A percentile compares a stretch with the other conserved stretches of the same genome.
Conservation (phyloP, 2,113 vertebrate species). For the Planiliza haematocheilus region DNA sequence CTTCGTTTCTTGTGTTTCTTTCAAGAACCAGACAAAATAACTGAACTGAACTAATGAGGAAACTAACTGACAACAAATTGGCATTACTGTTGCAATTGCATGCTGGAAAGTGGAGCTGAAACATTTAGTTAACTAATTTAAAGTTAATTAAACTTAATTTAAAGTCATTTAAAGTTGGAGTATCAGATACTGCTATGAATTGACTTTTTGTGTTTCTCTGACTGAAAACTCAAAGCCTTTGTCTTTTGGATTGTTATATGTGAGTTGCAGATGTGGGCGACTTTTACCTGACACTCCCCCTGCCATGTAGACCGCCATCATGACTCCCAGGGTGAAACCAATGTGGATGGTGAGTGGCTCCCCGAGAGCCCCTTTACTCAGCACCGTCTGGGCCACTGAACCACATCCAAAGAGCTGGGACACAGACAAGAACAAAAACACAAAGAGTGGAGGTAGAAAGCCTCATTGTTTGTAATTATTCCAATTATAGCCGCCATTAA, state of each 20-base stretch:
- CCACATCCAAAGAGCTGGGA: slow-evolving; percentile 93
- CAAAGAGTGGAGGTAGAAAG: slow-evolving; percentile 60
- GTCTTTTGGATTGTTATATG: neutral
- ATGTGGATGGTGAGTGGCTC: slow-evolving; percentile 85
- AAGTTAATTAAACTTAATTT: too few relatives aligned
- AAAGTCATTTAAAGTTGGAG: too few relatives aligned
- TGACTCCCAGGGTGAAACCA: slow-evolving; percentile 91
- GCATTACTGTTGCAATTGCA: neutral
- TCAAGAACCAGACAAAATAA: neutral
- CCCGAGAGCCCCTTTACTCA: slow-evolving; percentile 87
- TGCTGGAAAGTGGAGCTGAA: neutral
- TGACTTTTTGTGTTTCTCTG: neutral
- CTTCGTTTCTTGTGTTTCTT: neutral
- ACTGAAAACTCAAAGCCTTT: neutral
- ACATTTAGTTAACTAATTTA: neutral
- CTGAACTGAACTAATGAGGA: neutral
- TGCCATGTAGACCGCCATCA: slow-evolving; percentile 89
- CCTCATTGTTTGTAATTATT: slow-evolving; percentile 69
- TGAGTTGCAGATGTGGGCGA: neutral
- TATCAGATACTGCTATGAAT: too few relatives aligned
- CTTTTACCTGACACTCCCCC: slow-evolving; percentile 94
- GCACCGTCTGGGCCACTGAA: slow-evolving; percentile 89
- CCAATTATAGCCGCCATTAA: slow-evolving; percentile 73
- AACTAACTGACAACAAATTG: neutral
- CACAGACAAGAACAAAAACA: slow-evolving; percentile 62